A percentile compares a stretch with the other conserved stretches of the same genome.
Conservation (phyloP, 2,113 vertebrate species). For the Boulengeromyrus knoepffleri region DNA sequence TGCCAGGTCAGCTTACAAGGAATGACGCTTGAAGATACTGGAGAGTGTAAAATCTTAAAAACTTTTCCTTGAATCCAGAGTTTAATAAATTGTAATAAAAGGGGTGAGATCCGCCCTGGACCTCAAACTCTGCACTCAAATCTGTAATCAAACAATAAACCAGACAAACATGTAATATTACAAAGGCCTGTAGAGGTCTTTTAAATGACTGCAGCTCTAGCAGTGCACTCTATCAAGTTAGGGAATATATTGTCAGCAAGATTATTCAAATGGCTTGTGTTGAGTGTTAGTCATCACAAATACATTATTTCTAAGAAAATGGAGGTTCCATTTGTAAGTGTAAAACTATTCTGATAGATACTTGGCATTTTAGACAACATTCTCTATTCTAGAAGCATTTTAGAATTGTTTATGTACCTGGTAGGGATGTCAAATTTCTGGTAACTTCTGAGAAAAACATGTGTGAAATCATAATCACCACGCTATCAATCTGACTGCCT, state of each 20-base stretch:
- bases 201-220: background rate
- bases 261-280: background rate
- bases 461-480: background rate
- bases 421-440: background rate
- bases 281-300: background rate
- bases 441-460: background rate
- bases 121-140: background rate
- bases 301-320: background rate
- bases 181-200: background rate
- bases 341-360: background rate
- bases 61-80: background rate
- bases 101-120: background rate
- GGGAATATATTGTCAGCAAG: background rate
- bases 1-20: slow-evolving; percentile 13
- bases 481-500: background rate
- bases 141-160: background rate
- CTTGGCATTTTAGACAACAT: background rate
- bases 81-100: background rate
- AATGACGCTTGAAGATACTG: slow-evolving; percentile 7
- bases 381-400: background rate
- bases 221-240: background rate
- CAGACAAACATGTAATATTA: background rate
- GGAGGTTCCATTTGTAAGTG: background rate
- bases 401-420: background rate
- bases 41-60: background rate